Conservation (phyloP, 1,140 invertebrate genomes). For the Lordiphosa collinella region DNA sequence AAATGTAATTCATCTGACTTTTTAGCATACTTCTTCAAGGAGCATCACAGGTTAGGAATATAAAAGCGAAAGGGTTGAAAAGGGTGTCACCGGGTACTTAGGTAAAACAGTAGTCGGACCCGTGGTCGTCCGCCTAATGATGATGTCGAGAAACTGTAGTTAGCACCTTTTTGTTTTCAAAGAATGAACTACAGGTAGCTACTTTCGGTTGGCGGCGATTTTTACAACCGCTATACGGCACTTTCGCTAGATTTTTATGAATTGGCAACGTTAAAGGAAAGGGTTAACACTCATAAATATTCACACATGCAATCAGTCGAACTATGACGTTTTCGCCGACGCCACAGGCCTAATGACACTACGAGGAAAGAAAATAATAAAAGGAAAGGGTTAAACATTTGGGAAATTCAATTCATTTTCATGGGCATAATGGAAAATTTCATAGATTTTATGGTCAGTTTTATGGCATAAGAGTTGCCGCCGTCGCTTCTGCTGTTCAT, state of each 20-base stretch:
- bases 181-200: conserved; percentile 47
- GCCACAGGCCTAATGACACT: conserved; percentile 64
- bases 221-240: conserved; percentile 49
- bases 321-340: conserved; percentile 43
- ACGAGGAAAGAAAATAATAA: conserved; percentile 45
- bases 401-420: conserved; percentile 69
- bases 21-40: conserved; percentile 45
- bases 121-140: conserved; percentile 39
- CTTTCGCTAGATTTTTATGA: conserved; percentile 62
- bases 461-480: conserved; percentile 63
- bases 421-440: conserved; percentile 50
- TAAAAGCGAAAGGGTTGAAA: conserved; percentile 37
- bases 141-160: conserved; percentile 39
- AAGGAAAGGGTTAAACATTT: conserved; percentile 56
- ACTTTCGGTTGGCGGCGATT: conserved; percentile 16
- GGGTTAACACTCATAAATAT: conserved; percentile 34
- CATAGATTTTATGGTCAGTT: conserved; percentile 17
- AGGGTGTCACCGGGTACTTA: conserved; percentile 13
- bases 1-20: conserved; percentile 52
- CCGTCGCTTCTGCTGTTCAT: conserved; percentile 50
- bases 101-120: conserved; percentile 9
- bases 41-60: conserved; percentile 7
- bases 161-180: conserved; percentile 77
- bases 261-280: conserved; percentile 34
- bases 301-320: conserved; percentile 4